These are phyloP conservation scores for Brachypodius melanocephalos DNA, from an alignment of 2,113 vertebrate genomes.

Conservation along the genomic window DNA sequence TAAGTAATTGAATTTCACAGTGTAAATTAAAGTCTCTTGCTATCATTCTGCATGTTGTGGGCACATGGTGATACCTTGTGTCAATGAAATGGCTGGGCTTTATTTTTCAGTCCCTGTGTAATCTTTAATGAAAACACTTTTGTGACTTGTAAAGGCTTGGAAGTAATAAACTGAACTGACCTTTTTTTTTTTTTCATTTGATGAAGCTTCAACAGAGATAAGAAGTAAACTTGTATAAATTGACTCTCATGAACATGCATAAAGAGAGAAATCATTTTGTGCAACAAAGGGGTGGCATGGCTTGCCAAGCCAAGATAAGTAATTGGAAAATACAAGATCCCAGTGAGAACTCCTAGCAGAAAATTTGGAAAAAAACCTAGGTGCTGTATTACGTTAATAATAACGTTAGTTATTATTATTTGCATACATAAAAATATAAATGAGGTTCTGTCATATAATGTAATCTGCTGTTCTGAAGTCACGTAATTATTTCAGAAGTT, in stretches of 20 bases:
- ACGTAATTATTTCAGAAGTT: not conserved
- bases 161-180: not conserved
- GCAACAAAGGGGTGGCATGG: not conserved
- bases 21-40: not conserved
- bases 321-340: conserved; percentile 18
- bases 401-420: not conserved
- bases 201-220: conserved; percentile 13
- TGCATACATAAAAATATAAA: not conserved
- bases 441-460: not conserved
- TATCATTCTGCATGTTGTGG: not conserved
- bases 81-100: not conserved
- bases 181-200: not conserved
- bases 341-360: conserved; percentile 1
- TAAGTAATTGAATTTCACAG: conserved; percentile 59
- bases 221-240: conserved; percentile 23
- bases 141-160: not conserved
- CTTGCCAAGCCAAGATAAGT: conserved; percentile 19
- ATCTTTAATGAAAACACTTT: conserved; percentile 28
- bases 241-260: not conserved
- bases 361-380: not conserved
- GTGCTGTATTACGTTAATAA: not conserved
- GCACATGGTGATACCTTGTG: not conserved
- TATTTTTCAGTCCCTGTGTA: not conserved
- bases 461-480: not conserved
- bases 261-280: conserved; percentile 35